Conservation (phyloP, 2,797 vertebrate genomes). For the Cossypha dichroa region DNA sequence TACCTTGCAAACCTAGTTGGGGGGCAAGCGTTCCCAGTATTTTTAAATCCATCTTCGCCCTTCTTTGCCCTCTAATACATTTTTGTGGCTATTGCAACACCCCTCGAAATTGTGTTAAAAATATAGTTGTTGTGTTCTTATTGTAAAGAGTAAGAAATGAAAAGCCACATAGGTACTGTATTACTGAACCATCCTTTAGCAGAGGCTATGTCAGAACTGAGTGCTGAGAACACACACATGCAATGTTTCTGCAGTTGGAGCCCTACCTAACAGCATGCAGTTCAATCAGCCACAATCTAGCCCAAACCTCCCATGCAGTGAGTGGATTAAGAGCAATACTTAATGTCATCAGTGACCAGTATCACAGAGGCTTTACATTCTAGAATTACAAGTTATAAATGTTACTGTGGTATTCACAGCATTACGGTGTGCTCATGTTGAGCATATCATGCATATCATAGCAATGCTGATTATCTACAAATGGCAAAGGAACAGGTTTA, state of each 20-base stretch:
- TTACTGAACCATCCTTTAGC: not conserved
- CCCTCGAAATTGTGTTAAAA: not conserved
- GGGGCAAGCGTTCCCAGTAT: not conserved
- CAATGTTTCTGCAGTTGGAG: not conserved
- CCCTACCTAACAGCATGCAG: not conserved
- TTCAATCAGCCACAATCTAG: not conserved
- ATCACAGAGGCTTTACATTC: not conserved
- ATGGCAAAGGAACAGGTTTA: not conserved
- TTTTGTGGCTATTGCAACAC: not conserved
- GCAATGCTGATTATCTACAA: constrained; percentile 1
- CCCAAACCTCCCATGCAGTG: not conserved
- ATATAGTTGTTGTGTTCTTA: not conserved
- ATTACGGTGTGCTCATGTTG: not conserved
- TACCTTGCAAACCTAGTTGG: not conserved
- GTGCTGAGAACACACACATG: not conserved
- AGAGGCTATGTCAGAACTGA: not conserved
- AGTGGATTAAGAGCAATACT: not conserved
- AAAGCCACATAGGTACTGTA: not conserved
- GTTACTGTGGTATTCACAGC: not conserved
- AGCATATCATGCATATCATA: not conserved
- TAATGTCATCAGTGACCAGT: not conserved
- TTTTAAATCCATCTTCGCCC: not conserved
- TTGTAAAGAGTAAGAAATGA: not conserved
- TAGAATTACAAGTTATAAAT: not conserved
- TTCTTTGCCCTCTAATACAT: not conserved